A percentile compares a stretch with the other conserved stretches of the same genome.
Conservation (phyloP, 2,888 invertebrate species). For the Euzophera pinguis region DNA sequence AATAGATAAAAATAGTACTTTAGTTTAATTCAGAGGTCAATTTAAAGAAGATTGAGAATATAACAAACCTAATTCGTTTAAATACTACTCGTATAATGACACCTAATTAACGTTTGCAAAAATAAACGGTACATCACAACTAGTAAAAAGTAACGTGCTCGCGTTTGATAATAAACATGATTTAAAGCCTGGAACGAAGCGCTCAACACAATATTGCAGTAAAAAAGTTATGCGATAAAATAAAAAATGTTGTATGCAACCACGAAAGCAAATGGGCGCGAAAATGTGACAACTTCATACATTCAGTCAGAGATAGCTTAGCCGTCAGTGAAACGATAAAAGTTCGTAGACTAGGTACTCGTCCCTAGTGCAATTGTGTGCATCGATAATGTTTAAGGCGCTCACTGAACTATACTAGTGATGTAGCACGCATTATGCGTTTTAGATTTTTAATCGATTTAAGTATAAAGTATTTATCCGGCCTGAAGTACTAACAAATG, state of each 20-base stretch:
- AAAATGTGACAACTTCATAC: constrained; percentile 44
- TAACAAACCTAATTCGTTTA: too few species aligned
- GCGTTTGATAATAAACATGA: constrained; percentile 33
- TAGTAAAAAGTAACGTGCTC: constrained; percentile 15
- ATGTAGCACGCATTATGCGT: constrained; percentile 27
- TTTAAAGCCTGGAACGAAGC: constrained; percentile 30
- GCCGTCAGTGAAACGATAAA: constrained; percentile 35
- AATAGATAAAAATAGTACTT: too few species aligned
- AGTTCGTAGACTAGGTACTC: too few species aligned
- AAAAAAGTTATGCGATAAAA: constrained; percentile 30
- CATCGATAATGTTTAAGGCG: constrained; percentile 44
- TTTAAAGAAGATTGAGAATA: too few species aligned
- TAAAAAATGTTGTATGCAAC: constrained; percentile 25
- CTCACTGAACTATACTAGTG: constrained; percentile 32
- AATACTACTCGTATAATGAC: too few species aligned
- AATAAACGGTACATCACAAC: constrained; percentile 19
- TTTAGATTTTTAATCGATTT: constrained; percentile 26
- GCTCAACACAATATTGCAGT: constrained; percentile 21
- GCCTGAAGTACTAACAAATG: background rate
- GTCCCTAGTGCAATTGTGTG: constrained; percentile 23
- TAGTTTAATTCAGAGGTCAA: too few species aligned
- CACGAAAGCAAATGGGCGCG: constrained; percentile 47
- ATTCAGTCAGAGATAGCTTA: constrained; percentile 23
- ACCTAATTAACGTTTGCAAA: background rate
- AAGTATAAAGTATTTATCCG: background rate